Evolutionary conservation across 1,140 invertebrate species (phyloP).

Genomic region (Drosophila ambigua): DNA sequence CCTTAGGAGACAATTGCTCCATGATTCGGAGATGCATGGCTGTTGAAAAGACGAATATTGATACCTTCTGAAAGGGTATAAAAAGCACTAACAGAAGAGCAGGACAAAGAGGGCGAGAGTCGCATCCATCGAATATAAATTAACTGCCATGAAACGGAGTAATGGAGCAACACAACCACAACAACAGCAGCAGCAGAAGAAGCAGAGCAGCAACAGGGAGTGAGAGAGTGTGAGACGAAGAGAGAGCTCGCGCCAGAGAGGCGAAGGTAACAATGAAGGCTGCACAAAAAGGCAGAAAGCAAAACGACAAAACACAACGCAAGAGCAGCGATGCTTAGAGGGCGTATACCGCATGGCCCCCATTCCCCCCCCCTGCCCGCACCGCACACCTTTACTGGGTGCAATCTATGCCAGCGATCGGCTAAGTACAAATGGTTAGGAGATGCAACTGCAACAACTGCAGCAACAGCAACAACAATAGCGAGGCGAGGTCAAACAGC

Average conservation of each 20-base stretch:
- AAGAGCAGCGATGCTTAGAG: constrained; percentile 41
- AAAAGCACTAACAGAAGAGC: background rate
- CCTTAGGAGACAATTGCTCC: no score
- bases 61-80: no score
- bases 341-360: constrained; percentile 39
- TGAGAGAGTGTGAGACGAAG: constrained; percentile 20
- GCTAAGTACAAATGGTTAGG: constrained; percentile 74
- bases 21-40: background rate
- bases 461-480: constrained; percentile 50
- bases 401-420: constrained; percentile 73
- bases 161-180: constrained; percentile 62
- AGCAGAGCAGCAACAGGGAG: constrained; percentile 16
- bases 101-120: constrained; percentile 21
- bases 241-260: constrained; percentile 7
- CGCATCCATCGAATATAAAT: constrained; percentile 75
- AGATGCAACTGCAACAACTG: constrained; percentile 61
- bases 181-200: background rate
- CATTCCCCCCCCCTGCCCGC: background rate
- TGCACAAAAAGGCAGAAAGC: constrained; percentile 70
- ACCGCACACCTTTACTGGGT: background rate
- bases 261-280: constrained; percentile 64
- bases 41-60: no score
- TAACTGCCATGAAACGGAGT: constrained; percentile 72
- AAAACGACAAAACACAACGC: constrained; percentile 51
- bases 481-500: constrained; percentile 79